Evolutionary conservation across 2,888 invertebrate genomes (phyloP).

Genomic region (Drosophila kuntzei): DNA sequence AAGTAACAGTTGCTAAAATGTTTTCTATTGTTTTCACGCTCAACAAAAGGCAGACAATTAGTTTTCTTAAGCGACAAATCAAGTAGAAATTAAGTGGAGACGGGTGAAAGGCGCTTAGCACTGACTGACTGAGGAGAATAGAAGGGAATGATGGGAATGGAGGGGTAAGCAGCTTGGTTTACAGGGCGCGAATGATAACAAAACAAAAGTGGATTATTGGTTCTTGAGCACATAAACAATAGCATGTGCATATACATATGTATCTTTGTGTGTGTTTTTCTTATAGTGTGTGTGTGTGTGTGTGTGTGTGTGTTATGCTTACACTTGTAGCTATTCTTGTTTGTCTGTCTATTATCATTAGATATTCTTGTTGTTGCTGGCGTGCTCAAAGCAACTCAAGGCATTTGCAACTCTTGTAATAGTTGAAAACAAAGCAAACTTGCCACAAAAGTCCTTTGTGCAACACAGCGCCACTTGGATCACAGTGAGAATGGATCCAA

Average conservation of each 20-base stretch:
- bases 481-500: neutral
- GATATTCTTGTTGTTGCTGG: constrained; percentile 7
- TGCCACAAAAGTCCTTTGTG: constrained; percentile 12
- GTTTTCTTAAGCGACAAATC: constrained; percentile 83
- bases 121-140: neutral
- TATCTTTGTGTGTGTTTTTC: constrained; percentile 4
- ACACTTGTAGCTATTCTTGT: constrained; percentile 5
- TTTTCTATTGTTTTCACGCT: constrained; percentile 81
- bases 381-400: constrained; percentile 10
- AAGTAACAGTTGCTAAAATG: constrained; percentile 80
- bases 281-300: constrained; percentile 2
- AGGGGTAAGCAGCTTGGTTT: constrained; percentile 20
- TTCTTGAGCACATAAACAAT: constrained; percentile 77
- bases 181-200: constrained; percentile 72
- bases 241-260: constrained; percentile 23
- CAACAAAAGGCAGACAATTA: constrained; percentile 83
- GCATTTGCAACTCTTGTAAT: constrained; percentile 7
- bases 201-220: constrained; percentile 81
- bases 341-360: constrained; percentile 18
- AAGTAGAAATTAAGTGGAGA: constrained; percentile 79
- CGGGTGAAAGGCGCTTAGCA: constrained; percentile 47
- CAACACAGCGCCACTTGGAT: constrained; percentile 2
- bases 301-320: constrained; percentile 4
- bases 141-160: neutral
- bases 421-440: constrained; percentile 8